Conservation (phyloP, 1,140 invertebrate genomes). For the Rhizoglyphus robini region DNA sequence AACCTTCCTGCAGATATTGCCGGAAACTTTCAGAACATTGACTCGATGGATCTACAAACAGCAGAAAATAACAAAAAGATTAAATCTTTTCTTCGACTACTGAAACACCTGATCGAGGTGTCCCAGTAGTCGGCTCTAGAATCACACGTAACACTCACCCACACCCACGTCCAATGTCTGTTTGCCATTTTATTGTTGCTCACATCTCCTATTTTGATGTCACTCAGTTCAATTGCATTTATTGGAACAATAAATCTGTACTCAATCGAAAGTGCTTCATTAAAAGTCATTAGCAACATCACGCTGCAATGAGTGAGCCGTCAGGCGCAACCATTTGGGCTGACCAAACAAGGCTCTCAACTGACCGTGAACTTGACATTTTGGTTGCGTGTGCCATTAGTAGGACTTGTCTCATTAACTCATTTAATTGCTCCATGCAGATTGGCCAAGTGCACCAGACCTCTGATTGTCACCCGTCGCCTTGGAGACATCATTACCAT, state of each 20-base stretch:
- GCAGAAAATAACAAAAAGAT: background rate
- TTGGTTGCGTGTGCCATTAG: background rate
- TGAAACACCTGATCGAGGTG: background rate
- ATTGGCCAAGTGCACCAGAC: too few relatives aligned
- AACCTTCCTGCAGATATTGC: background rate
- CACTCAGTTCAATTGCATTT: too few relatives aligned
- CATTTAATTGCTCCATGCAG: background rate
- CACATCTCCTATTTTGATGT: too few relatives aligned
- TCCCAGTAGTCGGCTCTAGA: background rate
- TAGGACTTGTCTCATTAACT: background rate
- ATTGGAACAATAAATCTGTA: background rate
- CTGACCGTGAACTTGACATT: background rate
- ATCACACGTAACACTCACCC: too few relatives aligned
- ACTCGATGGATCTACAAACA: background rate
- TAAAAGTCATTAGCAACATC: too few relatives aligned
- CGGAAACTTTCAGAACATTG: background rate
- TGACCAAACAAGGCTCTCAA: background rate
- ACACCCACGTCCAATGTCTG: too few relatives aligned
- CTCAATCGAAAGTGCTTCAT: too few relatives aligned
- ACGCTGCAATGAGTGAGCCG: too few relatives aligned
- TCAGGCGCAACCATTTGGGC: background rate
- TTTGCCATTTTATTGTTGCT: too few relatives aligned
- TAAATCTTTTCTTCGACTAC: background rate
- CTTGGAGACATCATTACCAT: too few relatives aligned
- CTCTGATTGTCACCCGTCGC: too few relatives aligned